Evolutionary conservation across 2,113 vertebrate species (phyloP).

Genomic region (Hippoglossus stenolepis): DNA sequence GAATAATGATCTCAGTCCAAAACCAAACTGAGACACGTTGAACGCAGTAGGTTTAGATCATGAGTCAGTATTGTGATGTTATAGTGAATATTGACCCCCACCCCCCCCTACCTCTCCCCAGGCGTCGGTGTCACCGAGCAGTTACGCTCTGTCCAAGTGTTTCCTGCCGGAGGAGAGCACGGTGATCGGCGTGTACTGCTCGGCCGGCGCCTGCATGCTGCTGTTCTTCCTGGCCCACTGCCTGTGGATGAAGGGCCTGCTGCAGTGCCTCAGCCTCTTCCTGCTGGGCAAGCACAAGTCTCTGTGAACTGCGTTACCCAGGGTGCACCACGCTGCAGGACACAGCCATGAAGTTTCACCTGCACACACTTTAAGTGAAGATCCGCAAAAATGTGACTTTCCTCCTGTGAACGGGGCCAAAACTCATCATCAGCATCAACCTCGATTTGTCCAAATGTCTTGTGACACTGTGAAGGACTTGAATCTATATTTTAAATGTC

Average conservation of each 20-base stretch:
- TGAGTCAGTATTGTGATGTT: background rate
- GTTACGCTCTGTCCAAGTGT: slow-evolving; percentile 89
- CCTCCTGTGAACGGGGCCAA: slow-evolving; percentile 3
- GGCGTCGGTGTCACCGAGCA: slow-evolving; percentile 86
- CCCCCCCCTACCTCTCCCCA: slow-evolving; percentile 55
- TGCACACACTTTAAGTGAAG: slow-evolving; percentile 61
- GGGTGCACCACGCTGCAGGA: slow-evolving; percentile 20
- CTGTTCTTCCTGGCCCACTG: slow-evolving; percentile 81
- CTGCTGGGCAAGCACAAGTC: slow-evolving; percentile 88
- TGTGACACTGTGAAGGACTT: slow-evolving; percentile 48
- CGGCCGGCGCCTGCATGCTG: slow-evolving; percentile 78
- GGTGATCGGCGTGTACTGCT: slow-evolving; percentile 86
- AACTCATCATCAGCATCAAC: slow-evolving; percentile 4
- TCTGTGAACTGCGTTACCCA: slow-evolving; percentile 78
- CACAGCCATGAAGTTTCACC: background rate
- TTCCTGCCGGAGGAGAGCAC: slow-evolving; percentile 89
- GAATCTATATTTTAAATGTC: slow-evolving; percentile 25
- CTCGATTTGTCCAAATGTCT: slow-evolving; percentile 33
- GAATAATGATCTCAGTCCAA: too few species aligned
- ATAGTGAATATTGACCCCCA: background rate
- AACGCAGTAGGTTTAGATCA: background rate
- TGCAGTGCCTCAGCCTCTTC: slow-evolving; percentile 83
- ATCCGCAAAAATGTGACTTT: slow-evolving; percentile 56
- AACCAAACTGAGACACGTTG: too few species aligned
- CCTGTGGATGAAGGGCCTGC: slow-evolving; percentile 80